Conservation (phyloP, 1,140 invertebrate species). For the Spodoptera litura region DNA sequence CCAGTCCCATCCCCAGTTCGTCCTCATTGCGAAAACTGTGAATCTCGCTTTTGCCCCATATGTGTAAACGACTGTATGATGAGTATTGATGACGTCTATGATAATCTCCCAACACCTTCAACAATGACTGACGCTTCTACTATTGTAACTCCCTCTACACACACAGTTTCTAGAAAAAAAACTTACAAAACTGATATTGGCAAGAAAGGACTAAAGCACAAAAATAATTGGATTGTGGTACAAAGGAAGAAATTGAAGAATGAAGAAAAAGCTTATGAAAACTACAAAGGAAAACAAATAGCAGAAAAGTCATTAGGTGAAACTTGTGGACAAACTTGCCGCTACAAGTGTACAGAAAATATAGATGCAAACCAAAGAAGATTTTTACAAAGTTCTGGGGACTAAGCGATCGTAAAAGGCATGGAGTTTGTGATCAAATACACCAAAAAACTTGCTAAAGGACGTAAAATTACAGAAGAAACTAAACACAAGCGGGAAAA, state of each 20-base stretch:
- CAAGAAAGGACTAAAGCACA: neutral
- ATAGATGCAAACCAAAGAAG: neutral
- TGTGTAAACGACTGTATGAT: constrained; percentile 2
- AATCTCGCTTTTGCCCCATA: constrained; percentile 13
- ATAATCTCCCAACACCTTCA: constrained; percentile 40
- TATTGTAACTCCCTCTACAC: constrained; percentile 26
- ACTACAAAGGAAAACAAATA: constrained; percentile 9
- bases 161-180: neutral
- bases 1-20: constrained; percentile 18
- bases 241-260: constrained; percentile 11
- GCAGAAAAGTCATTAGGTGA: neutral
- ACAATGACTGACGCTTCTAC: constrained; percentile 18
- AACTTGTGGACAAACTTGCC: neutral
- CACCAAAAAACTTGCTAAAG: constrained; percentile 45
- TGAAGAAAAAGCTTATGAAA: constrained; percentile 21
- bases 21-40: neutral
- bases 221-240: neutral
- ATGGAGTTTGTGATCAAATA: constrained; percentile 48
- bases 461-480: constrained; percentile 27
- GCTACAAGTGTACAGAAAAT: neutral
- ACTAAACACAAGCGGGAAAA: constrained; percentile 34
- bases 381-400: constrained; percentile 51
- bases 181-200: constrained; percentile 3
- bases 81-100: constrained; percentile 35
- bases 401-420: constrained; percentile 32